A percentile compares a stretch with the other conserved stretches of the same genome.
phyloP scores from a whole-genome alignment of 2,113 vertebrate species.

The Vulpes vulpes region DNA sequence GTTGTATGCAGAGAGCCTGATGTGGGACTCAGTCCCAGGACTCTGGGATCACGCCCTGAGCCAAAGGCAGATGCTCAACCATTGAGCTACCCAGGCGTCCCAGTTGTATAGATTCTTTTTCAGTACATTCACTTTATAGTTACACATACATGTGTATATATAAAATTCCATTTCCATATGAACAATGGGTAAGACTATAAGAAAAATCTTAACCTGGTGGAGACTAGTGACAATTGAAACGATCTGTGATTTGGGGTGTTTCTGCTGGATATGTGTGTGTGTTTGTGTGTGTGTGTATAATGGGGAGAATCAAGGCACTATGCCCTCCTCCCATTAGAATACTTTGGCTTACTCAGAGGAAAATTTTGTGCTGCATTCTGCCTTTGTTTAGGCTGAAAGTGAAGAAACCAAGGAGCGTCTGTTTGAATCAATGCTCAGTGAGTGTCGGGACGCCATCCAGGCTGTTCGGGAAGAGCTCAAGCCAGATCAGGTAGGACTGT shows the following conservation, averaged over 20 bases:
- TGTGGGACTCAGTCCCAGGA: too few relatives aligned
- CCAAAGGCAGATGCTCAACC: too few relatives aligned
- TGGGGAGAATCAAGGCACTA: rapidly evolving
- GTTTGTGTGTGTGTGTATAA: rapidly evolving
- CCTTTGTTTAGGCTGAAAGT: constrained; percentile 90
- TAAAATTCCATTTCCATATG: not conserved
- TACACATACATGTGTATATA: not conserved
- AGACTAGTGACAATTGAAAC: not conserved
- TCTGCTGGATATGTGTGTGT: not conserved
- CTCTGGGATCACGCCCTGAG: too few relatives aligned
- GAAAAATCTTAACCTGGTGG: not conserved
- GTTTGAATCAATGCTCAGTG: constrained; percentile 96
- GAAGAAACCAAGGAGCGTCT: constrained; percentile 98
- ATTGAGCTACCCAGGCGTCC: too few relatives aligned
- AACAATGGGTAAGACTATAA: rapidly evolving
- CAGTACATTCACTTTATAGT: not conserved
- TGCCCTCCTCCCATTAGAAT: not conserved
- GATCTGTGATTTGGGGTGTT: not conserved
- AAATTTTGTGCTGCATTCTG: not conserved
- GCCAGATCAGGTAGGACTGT: constrained; percentile 92
- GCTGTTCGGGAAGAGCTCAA: constrained; percentile 97
- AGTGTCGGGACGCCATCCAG: constrained; percentile 98
- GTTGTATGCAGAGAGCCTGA: too few relatives aligned
- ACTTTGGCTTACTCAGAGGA: not conserved
- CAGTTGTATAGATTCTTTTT: not conserved